Percentiles rank a stretch among this genome's conserved stretches.
phyloP scores from a whole-genome alignment of 1,140 invertebrate genomes.

The Cydia amplana region DNA sequence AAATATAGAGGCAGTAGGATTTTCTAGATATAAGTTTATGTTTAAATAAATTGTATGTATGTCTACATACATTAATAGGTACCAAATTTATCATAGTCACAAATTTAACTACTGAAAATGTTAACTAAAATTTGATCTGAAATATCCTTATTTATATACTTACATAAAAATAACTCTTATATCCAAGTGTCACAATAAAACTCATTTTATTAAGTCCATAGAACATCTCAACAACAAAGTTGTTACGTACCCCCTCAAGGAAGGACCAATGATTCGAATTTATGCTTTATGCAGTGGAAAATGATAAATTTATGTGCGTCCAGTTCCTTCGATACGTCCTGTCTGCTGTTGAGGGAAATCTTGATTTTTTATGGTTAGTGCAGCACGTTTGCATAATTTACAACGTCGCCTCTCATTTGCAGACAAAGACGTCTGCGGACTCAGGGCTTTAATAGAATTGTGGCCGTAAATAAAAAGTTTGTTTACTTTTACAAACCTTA shows the following conservation, averaged over 20 bases:
- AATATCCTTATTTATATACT: not conserved
- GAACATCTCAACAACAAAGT: constrained; percentile 41
- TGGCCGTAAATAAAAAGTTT: constrained; percentile 24
- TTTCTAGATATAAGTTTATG: not conserved
- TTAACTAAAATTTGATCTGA: not conserved
- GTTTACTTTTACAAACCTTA: constrained; percentile 2
- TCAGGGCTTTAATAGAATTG: constrained; percentile 19
- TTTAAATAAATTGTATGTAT: not conserved
- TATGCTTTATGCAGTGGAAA: constrained; percentile 79
- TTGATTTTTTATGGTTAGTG: constrained; percentile 74
- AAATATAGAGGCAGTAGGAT: not conserved
- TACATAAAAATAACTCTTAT: not conserved
- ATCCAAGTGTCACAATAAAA: constrained; percentile 9
- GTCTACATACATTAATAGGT: too few species aligned
- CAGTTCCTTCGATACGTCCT: constrained; percentile 71
- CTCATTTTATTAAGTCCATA: constrained; percentile 25
- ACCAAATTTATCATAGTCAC: too few species aligned
- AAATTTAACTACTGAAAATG: not conserved
- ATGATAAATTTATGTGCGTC: constrained; percentile 77
- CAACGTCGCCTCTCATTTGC: constrained; percentile 39
- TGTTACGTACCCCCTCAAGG: constrained; percentile 50
- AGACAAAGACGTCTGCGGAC: constrained; percentile 22
- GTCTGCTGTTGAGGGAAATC: constrained; percentile 56
- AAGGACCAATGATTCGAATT: constrained; percentile 76
- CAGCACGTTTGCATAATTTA: constrained; percentile 75